Evolutionary conservation across 2,113 vertebrate species (phyloP).

Genomic region (Nyctereutes procyonoides): DNA sequence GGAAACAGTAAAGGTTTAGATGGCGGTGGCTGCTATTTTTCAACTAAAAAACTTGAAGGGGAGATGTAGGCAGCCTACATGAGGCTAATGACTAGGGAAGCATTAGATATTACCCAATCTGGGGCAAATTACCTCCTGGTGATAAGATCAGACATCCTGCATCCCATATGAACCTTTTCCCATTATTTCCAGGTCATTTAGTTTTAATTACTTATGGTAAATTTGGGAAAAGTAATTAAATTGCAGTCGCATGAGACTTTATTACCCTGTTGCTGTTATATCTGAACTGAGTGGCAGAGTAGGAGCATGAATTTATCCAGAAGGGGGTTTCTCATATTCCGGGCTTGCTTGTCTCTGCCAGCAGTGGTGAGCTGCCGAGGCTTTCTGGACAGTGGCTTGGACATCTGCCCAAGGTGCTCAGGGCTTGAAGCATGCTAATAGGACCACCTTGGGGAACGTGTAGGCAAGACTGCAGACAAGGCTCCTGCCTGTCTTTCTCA

Average conservation of each 20-base stretch:
- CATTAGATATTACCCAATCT: conserved; percentile 18
- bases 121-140: neutral
- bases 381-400: conserved; percentile 50
- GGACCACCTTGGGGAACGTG: conserved; percentile 36
- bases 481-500: conserved; percentile 6
- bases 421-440: conserved; percentile 26
- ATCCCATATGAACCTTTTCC: conserved; percentile 44
- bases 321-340: conserved; percentile 46
- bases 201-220: conserved; percentile 68
- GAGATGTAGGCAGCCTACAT: neutral
- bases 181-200: conserved; percentile 65
- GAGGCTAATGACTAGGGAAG: conserved; percentile 28
- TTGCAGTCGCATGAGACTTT: conserved; percentile 45
- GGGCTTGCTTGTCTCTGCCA: conserved; percentile 20
- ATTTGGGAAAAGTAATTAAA: conserved; percentile 67
- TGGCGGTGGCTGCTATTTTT: conserved; percentile 3
- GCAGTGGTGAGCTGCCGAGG: neutral
- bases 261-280: conserved; percentile 39
- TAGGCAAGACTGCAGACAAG: neutral
- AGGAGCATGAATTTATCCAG: conserved; percentile 12
- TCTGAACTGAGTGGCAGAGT: conserved; percentile 41
- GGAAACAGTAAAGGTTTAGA: conserved; percentile 14
- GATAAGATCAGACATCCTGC: conserved; percentile 62
- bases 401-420: conserved; percentile 35
- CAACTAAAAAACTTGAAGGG: conserved; percentile 29